Percentiles rank a stretch among this genome's conserved stretches.
These are phyloP conservation scores for Charanyca ferruginea DNA, from an alignment of 2,888 invertebrate genomes.

Conservation along the genomic window DNA sequence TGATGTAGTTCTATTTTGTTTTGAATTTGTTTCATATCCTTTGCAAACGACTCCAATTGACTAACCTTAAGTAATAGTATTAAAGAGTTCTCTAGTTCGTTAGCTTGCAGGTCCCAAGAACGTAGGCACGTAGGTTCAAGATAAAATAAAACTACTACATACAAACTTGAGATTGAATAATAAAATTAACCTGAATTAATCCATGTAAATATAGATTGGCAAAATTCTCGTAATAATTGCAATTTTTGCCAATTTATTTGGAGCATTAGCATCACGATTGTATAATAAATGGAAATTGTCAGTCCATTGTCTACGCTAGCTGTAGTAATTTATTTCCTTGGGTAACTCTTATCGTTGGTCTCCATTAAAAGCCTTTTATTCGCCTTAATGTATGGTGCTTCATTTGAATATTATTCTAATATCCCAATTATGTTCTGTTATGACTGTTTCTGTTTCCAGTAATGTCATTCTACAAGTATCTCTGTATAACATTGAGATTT, in stretches of 20 bases:
- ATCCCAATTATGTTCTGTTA: neutral
- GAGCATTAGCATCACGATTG: slow-evolving; percentile 31
- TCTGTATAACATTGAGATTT: neutral
- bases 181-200: neutral
- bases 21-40: too few relatives aligned
- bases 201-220: neutral
- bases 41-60: too few relatives aligned
- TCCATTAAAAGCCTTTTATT: slow-evolving; percentile 29
- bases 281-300: slow-evolving; percentile 73
- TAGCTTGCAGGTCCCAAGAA: too few relatives aligned
- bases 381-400: slow-evolving; percentile 24
- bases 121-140: too few relatives aligned
- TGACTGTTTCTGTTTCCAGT: neutral
- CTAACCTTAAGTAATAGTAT: too few relatives aligned
- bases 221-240: slow-evolving; percentile 24
- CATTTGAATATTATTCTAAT: slow-evolving; percentile 28
- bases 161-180: neutral
- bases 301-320: slow-evolving; percentile 47
- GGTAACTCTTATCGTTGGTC: slow-evolving; percentile 29
- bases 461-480: neutral
- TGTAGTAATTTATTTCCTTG: slow-evolving; percentile 33
- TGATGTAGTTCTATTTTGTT: too few relatives aligned
- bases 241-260: slow-evolving; percentile 24
- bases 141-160: neutral
- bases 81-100: too few relatives aligned